Base-by-base conservation (phyloP, 2,888 invertebrate genomes). In the Drosophila subquinaria region DNA sequence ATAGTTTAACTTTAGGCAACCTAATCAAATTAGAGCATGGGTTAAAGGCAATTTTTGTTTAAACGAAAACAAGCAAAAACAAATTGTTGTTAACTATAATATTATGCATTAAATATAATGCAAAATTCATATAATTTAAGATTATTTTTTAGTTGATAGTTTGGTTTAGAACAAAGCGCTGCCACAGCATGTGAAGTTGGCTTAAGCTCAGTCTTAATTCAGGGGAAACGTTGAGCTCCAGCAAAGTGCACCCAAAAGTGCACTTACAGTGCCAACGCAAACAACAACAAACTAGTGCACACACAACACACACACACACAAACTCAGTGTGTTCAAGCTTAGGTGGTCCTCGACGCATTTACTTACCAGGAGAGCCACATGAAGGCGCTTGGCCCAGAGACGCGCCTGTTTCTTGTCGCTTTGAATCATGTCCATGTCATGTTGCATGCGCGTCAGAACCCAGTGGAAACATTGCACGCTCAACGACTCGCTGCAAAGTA, bases 391-490 rank as follows among this genome's bases (percentile, higher is more conserved):
- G 10, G 97, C 96, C 98, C 98, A 99, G 38, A 95, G 93, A 5
- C 94, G 93, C 73, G 95, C 94, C 91, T 97, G 96, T 90, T 97
- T 97, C 93, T 98, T 98, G 91, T 99, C 98, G 51, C 95, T 94
- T 79, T 94, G 93, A 90, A 98, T 96, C 95, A 96, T 96, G 90
- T 98, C 97, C 94, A 98, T 95, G 93, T 98, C 96, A 84, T 97
- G 97, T 93, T 99, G 98, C 68, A 93, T 92, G 74, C 93, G 90
- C 79, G 91, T 93, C 67, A 93, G 82, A 9, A 98, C 96, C 93
- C 97, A 97, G 93, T 99, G 98, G 93, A 99, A 99, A 87, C 96
- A 96, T 73, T 96, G 95, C 4, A 97, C 95, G 17, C 97, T 97
- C 94, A 99, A 95, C 1, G 99, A 98, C 94, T 99, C 98, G 92